phyloP scores from a whole-genome alignment of 2,888 invertebrate species.

The Himalopsyche kuldschensis region DNA sequence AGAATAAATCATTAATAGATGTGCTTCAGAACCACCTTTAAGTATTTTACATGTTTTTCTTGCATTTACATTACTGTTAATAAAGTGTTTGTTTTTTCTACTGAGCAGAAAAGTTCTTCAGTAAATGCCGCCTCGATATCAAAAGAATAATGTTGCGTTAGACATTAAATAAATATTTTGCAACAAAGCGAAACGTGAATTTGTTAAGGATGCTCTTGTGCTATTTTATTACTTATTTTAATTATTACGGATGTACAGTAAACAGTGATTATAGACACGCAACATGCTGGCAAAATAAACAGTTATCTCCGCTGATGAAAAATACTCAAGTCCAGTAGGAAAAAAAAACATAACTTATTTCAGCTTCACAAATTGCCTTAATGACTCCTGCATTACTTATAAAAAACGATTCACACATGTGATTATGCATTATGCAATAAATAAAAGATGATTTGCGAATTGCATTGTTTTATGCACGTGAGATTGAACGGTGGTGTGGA shows the following conservation, averaged over 20 bases:
- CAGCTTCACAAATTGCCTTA: slow-evolving; percentile 6
- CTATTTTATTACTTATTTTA: not conserved
- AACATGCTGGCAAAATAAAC: not conserved
- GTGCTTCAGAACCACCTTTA: no score
- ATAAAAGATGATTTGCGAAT: not conserved
- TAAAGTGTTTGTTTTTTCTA: no score
- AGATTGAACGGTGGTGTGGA: not conserved
- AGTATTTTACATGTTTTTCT: no score
- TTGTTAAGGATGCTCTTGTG: not conserved
- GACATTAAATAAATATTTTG: no score
- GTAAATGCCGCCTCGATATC: no score
- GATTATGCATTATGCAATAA: not conserved
- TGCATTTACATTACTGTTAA: no score
- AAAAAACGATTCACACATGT: not conserved
- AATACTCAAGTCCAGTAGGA: not conserved
- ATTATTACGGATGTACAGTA: not conserved
- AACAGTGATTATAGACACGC: not conserved
- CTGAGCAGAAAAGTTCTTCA: no score
- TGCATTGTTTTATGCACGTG: not conserved
- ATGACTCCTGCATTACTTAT: not conserved
- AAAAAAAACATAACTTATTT: not conserved
- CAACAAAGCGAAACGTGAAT: not conserved
- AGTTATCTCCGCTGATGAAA: not conserved
- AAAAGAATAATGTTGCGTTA: no score
- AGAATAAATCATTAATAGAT: no score